Evolutionary conservation across 2,113 vertebrate genomes (phyloP).

Genomic region (Rattus norvegicus): DNA sequence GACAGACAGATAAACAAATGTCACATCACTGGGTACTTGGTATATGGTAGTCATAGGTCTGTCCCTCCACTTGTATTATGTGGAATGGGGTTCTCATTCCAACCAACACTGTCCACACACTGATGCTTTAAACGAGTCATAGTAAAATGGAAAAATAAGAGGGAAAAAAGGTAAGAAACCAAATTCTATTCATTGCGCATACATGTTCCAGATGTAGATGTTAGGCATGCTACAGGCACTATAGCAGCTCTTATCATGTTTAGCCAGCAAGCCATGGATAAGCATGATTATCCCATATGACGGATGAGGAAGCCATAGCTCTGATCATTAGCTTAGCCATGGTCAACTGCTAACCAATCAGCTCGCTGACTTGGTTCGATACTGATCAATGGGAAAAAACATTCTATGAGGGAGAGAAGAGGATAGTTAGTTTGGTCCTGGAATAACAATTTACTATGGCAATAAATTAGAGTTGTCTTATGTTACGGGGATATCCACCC

Average conservation of each 20-base stretch:
- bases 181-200: neutral
- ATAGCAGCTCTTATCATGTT: neutral
- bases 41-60: neutral
- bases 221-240: no score
- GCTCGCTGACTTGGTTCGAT: neutral
- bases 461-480: neutral
- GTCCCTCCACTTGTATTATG: neutral
- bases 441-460: neutral
- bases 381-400: neutral
- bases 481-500: neutral
- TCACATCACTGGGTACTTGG: neutral
- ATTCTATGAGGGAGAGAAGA: neutral
- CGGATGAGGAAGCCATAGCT: neutral
- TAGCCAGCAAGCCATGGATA: neutral
- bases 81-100: neutral
- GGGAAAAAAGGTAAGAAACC: neutral
- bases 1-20: neutral
- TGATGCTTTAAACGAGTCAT: neutral
- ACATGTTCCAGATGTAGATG: neutral
- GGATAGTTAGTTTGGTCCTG: neutral
- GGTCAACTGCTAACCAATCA: neutral
- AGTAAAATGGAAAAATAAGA: neutral
- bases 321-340: neutral
- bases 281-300: neutral
- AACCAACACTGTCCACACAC: neutral